Conservation (phyloP, 2,888 invertebrate species). For the Linyphia triangularis region DNA sequence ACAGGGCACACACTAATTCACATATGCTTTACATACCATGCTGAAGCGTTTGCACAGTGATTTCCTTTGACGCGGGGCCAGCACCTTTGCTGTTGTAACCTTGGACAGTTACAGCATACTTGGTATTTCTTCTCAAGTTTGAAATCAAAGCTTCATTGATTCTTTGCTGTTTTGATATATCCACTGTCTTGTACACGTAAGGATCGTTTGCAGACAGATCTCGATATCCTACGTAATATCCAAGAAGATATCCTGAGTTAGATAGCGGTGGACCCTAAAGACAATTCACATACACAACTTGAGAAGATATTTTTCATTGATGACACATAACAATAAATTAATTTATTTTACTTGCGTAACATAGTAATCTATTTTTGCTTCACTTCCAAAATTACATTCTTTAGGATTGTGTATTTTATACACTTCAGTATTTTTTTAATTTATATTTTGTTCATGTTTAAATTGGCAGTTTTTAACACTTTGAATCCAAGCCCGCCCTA, state of each 20-base stretch:
- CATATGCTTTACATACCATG: conserved; percentile 36
- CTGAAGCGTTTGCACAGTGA: conserved; percentile 65
- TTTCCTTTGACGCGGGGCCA: conserved; percentile 66
- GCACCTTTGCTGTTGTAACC: conserved; percentile 71
- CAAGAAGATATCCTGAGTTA: conserved; percentile 24
- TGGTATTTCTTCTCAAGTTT: conserved; percentile 70
- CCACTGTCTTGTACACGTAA: conserved; percentile 66
- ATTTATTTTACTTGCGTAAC: no score
- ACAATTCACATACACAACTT: neutral
- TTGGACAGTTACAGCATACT: conserved; percentile 78
- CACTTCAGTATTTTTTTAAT: no score
- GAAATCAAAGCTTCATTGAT: conserved; percentile 73
- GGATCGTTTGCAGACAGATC: conserved; percentile 59
- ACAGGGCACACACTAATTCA: neutral
- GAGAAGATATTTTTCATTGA: no score
- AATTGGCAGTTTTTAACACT: no score
- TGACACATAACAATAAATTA: no score
- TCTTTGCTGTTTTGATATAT: conserved; percentile 44
- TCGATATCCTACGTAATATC: conserved; percentile 65
- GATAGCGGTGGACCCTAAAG: conserved; percentile 50
- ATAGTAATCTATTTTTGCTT: no score
- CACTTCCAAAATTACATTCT: no score
- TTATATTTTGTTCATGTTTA: no score
- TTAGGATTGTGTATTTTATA: no score
- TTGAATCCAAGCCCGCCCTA: no score